Base-by-base conservation (phyloP, 2,888 invertebrate species). In the Nomada hirtipes region DNA sequence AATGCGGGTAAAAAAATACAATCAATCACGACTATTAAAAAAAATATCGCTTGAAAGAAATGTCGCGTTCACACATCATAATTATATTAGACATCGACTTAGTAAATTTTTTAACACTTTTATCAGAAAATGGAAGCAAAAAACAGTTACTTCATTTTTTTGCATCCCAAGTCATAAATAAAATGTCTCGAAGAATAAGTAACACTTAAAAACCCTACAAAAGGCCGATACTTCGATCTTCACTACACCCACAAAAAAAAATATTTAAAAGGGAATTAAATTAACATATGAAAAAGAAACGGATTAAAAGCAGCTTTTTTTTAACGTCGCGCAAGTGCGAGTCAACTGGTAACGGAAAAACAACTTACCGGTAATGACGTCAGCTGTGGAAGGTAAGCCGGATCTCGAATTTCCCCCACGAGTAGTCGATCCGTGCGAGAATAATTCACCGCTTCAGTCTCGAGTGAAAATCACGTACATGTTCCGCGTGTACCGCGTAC, bases 301-400 rank as follows among this genome's bases (percentile, higher is more conserved):
- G 18, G 7, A 57, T 9, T 18, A 26, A 26, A 26, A 44, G 9
- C 11, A 69, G 53, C 36, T 36, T 36, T 26, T 23, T 57, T 57
- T 26, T 13, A 47, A 50, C 18, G 20, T 29, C 10, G 7, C 4
- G 18, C 18, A 55, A 18, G 15, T 11, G 23, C 23, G 59, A 52
- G 44, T 13, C 42, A 36, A 60, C 10, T 64, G 47, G 29, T 59
- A 79, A 73, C 69, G 72, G 77, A 85, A 76, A 82, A 86, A 65
- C 76, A 73, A 91, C 92, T 92, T 86, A 93, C 92, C 92, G 88
- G 91, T 92, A 92, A 92, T 92, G 91, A 91, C 91, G 92, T 91
- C 91, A 92, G 91, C 91, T 90, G 91, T 90, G 88, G 90, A 90
- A 91, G 90, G 90, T 90, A 90, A 92, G 89, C 91, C 91, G 90